phyloP scores from a whole-genome alignment of 2,113 vertebrate genomes.

The Daboia siamensis region DNA sequence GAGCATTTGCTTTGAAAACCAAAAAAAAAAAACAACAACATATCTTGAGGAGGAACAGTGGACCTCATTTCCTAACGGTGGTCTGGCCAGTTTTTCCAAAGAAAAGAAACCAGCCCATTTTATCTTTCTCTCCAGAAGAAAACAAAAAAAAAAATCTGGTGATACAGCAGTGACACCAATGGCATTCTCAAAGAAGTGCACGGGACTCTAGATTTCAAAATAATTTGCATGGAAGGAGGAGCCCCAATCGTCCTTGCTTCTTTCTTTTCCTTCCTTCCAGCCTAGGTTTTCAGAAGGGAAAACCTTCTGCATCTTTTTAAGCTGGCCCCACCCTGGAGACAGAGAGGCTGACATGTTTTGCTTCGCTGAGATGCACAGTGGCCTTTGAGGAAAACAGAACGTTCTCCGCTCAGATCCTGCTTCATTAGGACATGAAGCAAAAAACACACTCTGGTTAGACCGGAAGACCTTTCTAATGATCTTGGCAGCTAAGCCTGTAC shows the following conservation, averaged over 20 bases:
- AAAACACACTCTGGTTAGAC: not conserved
- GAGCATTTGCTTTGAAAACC: not conserved
- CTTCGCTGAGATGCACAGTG: not conserved
- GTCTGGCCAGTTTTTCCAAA: not conserved
- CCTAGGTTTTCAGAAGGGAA: not conserved
- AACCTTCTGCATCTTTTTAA: not conserved
- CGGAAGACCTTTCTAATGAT: not conserved
- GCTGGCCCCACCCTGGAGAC: not conserved
- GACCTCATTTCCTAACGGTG: not conserved
- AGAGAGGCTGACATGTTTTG: not conserved
- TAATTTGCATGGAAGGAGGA: not conserved
- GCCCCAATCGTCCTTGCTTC: not conserved
- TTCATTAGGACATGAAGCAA: not conserved
- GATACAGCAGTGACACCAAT: conserved; percentile 68
- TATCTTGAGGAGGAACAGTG: not conserved
- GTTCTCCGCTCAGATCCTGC: not conserved
- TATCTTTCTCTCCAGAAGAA: conserved; percentile 1
- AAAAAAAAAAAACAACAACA: not conserved
- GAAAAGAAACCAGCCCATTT: rapidly evolving
- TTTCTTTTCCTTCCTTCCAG: not conserved
- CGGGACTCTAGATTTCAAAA: not conserved
- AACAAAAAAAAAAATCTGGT: conserved; percentile 39
- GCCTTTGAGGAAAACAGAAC: not conserved
- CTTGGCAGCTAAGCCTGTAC: not conserved
- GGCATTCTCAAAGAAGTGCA: conserved; percentile 64